Percentiles rank a stretch among this genome's conserved stretches.
Conservation (phyloP, 1,140 invertebrate species). For the Heterodera schachtii region DNA sequence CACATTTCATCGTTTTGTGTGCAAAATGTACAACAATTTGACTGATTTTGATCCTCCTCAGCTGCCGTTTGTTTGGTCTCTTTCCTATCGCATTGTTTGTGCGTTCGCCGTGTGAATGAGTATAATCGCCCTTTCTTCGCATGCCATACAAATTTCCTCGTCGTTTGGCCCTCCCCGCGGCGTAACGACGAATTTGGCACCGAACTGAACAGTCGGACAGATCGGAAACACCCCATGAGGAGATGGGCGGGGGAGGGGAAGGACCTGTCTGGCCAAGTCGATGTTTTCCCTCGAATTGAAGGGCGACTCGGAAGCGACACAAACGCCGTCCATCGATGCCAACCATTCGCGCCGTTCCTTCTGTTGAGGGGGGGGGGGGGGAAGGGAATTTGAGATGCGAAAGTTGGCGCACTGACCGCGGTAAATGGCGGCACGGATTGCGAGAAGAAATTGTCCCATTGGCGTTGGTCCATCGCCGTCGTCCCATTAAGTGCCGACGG, state of each 20-base stretch:
- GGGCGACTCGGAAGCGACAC: slow-evolving; percentile 94
- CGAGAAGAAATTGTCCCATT: slow-evolving; percentile 59
- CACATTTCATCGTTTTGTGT: too few species aligned
- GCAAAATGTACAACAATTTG: too few species aligned
- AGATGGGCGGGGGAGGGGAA: neutral
- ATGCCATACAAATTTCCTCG: slow-evolving; percentile 83
- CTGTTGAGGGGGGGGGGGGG: slow-evolving; percentile 34
- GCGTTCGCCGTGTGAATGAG: slow-evolving; percentile 77
- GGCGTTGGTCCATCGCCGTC: slow-evolving; percentile 41
- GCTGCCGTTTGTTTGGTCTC: neutral
- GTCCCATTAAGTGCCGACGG: neutral
- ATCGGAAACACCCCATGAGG: neutral
- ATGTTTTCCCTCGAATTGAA: slow-evolving; percentile 98
- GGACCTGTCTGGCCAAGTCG: slow-evolving; percentile 76
- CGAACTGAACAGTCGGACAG: slow-evolving; percentile 74
- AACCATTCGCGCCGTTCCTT: slow-evolving; percentile 80
- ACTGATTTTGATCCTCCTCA: slow-evolving; percentile 65
- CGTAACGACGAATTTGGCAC: slow-evolving; percentile 87
- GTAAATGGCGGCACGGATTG: slow-evolving; percentile 56
- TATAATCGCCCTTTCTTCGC: slow-evolving; percentile 85
- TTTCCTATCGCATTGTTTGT: neutral
- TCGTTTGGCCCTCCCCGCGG: slow-evolving; percentile 92
- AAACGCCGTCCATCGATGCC: slow-evolving; percentile 78
- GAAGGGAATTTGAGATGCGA: neutral
- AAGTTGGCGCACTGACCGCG: slow-evolving; percentile 32